Evolutionary conservation across 2,113 vertebrate species (phyloP).

Genomic region (Athene cunicularia): DNA sequence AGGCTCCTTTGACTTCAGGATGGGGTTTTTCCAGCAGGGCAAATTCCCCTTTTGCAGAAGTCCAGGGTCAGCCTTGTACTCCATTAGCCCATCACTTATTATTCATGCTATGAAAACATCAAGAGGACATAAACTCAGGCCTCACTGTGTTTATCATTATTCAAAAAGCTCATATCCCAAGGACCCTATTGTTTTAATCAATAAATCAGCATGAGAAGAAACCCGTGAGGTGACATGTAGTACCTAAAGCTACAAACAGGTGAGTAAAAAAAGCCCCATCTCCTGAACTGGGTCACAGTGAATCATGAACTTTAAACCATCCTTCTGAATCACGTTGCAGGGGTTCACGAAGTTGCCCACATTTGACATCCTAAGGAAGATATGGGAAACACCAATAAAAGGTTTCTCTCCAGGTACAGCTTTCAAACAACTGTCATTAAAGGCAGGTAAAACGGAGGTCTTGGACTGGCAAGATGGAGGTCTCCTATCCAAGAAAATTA

Average conservation of each 20-base stretch:
- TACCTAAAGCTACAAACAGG: not conserved
- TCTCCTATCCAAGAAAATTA: not conserved
- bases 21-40: not conserved
- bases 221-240: not conserved
- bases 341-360: not conserved
- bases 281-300: not conserved
- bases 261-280: not conserved
- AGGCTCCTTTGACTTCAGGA: not conserved
- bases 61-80: not conserved
- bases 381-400: not conserved
- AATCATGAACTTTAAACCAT: not conserved
- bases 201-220: not conserved
- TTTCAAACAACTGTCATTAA: not conserved
- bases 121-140: not conserved
- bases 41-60: not conserved
- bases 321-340: not conserved
- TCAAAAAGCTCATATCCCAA: not conserved
- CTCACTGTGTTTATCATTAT: not conserved
- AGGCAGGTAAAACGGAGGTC: not conserved
- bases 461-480: not conserved
- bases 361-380: not conserved
- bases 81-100: rapidly evolving
- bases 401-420: not conserved
- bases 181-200: not conserved
- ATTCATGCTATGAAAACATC: not conserved